Percentiles rank a stretch among this genome's conserved stretches.
phyloP scores from a whole-genome alignment of 2,113 vertebrate species.

The Isurus oxyrinchus region DNA sequence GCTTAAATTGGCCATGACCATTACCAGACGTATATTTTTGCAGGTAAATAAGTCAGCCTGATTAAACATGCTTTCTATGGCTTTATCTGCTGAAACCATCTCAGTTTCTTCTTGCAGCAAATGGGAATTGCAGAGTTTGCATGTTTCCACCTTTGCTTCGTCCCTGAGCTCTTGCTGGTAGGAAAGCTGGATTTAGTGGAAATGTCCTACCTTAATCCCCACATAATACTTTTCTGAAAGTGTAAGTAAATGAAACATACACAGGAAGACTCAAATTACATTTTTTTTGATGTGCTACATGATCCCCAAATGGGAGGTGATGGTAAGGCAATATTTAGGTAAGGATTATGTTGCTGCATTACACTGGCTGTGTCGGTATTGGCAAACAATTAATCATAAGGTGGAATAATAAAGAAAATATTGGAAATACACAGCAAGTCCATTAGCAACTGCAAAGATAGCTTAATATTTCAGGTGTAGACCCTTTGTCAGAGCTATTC shows the following conservation, averaged over 20 bases:
- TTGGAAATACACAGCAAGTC: neutral
- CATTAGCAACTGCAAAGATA: constrained; percentile 25
- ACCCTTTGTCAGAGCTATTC: constrained; percentile 5
- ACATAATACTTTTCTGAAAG: neutral
- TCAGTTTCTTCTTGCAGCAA: neutral
- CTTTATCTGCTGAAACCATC: neutral
- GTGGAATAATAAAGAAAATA: neutral
- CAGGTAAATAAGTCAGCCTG: neutral
- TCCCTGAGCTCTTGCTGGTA: neutral
- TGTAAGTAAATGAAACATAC: neutral
- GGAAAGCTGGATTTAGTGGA: neutral
- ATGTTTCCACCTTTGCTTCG: neutral
- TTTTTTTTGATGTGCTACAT: neutral
- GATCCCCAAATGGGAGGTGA: neutral
- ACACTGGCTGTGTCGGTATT: neutral
- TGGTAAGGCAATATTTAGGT: neutral
- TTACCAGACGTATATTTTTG: neutral
- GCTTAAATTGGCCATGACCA: neutral
- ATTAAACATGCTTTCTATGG: neutral
- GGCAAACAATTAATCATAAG: neutral
- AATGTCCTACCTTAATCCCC: neutral
- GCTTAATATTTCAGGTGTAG: constrained; percentile 25
- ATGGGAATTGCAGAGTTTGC: neutral
- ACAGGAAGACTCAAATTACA: neutral
- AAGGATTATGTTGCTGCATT: neutral